phyloP scores from a whole-genome alignment of 2,888 invertebrate genomes.

The Priocnemis perturbator region DNA sequence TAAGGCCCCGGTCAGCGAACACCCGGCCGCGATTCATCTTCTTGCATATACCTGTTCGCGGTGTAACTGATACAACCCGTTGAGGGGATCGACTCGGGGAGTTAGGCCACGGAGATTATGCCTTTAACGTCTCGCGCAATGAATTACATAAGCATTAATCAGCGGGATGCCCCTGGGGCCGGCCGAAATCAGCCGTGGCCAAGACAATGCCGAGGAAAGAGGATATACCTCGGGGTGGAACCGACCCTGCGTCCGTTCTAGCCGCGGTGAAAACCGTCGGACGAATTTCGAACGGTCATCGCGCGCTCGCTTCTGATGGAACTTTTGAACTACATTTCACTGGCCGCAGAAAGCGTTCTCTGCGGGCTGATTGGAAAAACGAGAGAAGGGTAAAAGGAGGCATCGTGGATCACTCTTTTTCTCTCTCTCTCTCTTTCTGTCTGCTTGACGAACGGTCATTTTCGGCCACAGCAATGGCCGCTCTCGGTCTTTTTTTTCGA shows the following conservation, averaged over 20 bases:
- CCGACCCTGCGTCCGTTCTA: slow-evolving; percentile 8
- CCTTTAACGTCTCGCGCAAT: slow-evolving; percentile 70
- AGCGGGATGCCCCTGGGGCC: slow-evolving; percentile 59
- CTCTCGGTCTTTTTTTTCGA: too few relatives aligned
- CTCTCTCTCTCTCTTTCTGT: too few relatives aligned
- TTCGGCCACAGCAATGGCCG: too few relatives aligned
- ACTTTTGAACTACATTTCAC: slow-evolving; percentile 5
- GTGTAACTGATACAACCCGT: slow-evolving; percentile 60
- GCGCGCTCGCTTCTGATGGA: slow-evolving; percentile 13
- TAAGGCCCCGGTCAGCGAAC: slow-evolving; percentile 55
- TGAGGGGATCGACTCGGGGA: slow-evolving; percentile 18
- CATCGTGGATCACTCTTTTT: too few relatives aligned
- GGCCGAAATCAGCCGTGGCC: slow-evolving; percentile 32
- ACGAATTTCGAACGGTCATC: slow-evolving; percentile 15
- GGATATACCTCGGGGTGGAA: too few relatives aligned
- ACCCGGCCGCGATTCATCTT: slow-evolving; percentile 26
- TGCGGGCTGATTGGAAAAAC: too few relatives aligned
- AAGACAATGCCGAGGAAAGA: slow-evolving; percentile 26
- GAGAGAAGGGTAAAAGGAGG: too few relatives aligned
- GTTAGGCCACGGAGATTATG: slow-evolving; percentile 64
- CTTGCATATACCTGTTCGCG: slow-evolving; percentile 52
- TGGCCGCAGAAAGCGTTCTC: too few relatives aligned
- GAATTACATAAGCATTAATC: slow-evolving; percentile 73
- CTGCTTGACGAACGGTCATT: too few relatives aligned
- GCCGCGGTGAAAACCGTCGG: slow-evolving; percentile 20